These are phyloP conservation scores for Podarcis raffonei DNA, from an alignment of 2,113 vertebrate genomes.

Conservation along the genomic window DNA sequence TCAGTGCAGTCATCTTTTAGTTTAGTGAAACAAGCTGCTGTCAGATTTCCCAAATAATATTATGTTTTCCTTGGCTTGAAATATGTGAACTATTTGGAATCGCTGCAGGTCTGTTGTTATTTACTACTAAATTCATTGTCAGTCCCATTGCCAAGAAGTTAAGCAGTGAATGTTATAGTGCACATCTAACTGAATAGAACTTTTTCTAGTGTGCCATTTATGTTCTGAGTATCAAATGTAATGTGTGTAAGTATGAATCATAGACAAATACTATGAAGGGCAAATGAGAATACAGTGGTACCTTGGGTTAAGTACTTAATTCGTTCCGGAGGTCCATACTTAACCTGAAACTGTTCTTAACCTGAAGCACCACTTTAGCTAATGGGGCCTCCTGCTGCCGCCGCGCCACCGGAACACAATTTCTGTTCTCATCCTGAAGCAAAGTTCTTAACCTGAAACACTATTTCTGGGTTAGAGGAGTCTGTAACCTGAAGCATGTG, in stretches of 20 bases:
- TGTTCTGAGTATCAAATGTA: constrained; percentile 38
- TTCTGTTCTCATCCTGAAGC: no score
- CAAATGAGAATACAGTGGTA: constrained; percentile 16
- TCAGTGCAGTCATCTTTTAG: constrained; percentile 35
- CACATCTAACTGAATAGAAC: constrained; percentile 35
- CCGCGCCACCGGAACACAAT: no score
- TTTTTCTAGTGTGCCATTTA: constrained; percentile 30
- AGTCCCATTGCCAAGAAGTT: constrained; percentile 56
- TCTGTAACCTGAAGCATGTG: no score
- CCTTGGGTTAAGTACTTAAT: no score
- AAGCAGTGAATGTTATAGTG: constrained; percentile 61
- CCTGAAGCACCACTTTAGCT: no score
- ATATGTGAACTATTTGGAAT: constrained; percentile 56
- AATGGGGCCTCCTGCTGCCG: no score
- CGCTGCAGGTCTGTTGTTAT: constrained; percentile 59
- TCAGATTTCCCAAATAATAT: constrained; percentile 58
- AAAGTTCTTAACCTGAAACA: no score
- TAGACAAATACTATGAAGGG: constrained; percentile 19
- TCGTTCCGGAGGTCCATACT: no score
- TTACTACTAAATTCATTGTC: constrained; percentile 66
- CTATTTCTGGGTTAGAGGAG: no score
- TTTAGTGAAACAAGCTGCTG: constrained; percentile 50
- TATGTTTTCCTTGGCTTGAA: constrained; percentile 55
- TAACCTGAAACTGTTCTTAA: no score
- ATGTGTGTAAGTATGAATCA: constrained; percentile 44